Evolutionary conservation across 2,888 invertebrate genomes (phyloP).

Genomic region (Syritta pipiens): DNA sequence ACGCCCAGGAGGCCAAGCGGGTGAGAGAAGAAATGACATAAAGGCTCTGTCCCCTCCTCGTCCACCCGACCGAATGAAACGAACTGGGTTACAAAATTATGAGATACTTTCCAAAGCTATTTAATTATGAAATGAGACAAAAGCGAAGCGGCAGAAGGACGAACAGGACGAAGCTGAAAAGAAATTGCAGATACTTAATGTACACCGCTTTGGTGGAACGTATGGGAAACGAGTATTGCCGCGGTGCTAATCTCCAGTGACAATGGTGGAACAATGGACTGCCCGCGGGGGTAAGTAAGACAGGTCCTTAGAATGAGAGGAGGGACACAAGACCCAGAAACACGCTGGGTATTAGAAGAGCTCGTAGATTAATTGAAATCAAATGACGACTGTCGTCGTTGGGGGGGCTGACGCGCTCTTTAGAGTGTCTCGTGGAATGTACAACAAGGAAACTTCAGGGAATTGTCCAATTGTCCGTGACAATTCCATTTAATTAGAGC

Average conservation of each 20-base stretch:
- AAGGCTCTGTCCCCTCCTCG: conserved; percentile 16
- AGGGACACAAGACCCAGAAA: conserved; percentile 22
- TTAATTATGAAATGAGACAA: conserved; percentile 58
- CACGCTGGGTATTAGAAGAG: too few species aligned
- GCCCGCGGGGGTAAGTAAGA: conserved; percentile 3
- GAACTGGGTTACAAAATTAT: conserved; percentile 69
- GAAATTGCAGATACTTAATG: conserved; percentile 65
- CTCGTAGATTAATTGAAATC: conserved; percentile 48
- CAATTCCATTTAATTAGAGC: too few species aligned
- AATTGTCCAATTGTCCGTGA: too few species aligned
- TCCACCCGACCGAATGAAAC: neutral
- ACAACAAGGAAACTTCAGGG: too few species aligned
- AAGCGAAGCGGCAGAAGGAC: conserved; percentile 4
- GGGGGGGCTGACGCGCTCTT: neutral
- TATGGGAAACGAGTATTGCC: conserved; percentile 57
- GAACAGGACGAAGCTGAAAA: conserved; percentile 13
- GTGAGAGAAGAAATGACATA: conserved; percentile 49
- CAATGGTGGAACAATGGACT: conserved; percentile 34
- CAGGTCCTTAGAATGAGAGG: neutral
- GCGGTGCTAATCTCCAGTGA: conserved; percentile 50
- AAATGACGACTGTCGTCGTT: conserved; percentile 19
- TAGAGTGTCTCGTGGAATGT: too few species aligned
- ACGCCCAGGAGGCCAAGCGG: neutral
- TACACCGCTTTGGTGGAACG: conserved; percentile 54
- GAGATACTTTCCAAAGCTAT: conserved; percentile 66